These are phyloP conservation scores for Phyllostomus hastatus DNA, from an alignment of 2,113 vertebrate species.

Conservation along the genomic window DNA sequence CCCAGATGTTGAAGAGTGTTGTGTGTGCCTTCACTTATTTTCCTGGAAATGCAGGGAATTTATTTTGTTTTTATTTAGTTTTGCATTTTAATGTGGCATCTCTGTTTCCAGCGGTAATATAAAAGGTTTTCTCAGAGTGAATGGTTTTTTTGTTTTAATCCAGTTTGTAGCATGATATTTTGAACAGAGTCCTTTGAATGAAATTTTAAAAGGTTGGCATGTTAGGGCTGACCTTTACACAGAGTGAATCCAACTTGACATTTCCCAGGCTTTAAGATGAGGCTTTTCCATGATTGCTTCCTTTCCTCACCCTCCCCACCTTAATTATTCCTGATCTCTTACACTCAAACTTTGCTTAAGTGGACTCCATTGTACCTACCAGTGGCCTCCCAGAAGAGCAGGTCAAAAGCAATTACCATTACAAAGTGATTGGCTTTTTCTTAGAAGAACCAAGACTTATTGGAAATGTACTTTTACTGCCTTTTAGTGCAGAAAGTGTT, in stretches of 20 bases:
- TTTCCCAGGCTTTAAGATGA: constrained; percentile 61
- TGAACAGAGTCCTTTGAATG: constrained; percentile 61
- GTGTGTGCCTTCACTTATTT: background rate
- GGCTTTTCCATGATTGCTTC: constrained; percentile 47
- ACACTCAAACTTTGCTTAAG: constrained; percentile 38
- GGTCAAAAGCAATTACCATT: constrained; percentile 58
- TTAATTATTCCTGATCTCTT: constrained; percentile 66
- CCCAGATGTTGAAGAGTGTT: background rate
- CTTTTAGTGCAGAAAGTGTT: background rate
- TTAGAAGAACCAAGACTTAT: background rate
- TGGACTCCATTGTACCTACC: constrained; percentile 49
- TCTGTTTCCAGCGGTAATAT: background rate
- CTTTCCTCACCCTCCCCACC: background rate
- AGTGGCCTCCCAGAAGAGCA: constrained; percentile 25
- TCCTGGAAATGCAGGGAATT: background rate
- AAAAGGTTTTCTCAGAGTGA: background rate
- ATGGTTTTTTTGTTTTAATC: background rate
- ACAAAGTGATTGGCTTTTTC: constrained; percentile 46
- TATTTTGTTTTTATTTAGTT: constrained; percentile 1
- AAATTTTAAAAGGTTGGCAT: constrained; percentile 71
- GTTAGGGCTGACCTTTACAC: constrained; percentile 73
- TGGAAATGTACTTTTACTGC: background rate
- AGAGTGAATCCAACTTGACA: constrained; percentile 72
- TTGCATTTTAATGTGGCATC: background rate
- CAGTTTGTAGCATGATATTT: constrained; percentile 75